Percentiles rank a stretch among this genome's conserved stretches.
Conservation (phyloP, 2,113 vertebrate genomes). For the Panurus biarmicus region DNA sequence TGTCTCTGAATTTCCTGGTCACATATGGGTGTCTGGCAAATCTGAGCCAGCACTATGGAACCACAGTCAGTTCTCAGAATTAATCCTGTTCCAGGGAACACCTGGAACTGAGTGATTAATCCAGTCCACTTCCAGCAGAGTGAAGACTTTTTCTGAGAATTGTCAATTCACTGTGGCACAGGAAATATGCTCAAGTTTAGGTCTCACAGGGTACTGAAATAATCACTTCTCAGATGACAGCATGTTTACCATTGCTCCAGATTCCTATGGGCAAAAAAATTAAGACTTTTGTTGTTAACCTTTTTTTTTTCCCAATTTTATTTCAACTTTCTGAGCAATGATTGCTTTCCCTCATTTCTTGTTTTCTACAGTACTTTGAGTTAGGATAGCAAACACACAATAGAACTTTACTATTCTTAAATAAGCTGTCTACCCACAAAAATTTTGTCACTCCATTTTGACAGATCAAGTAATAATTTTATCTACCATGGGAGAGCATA, state of each 20-base stretch:
- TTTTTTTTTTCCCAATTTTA: background rate
- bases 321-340: slow-evolving; percentile 1
- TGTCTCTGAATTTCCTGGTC: background rate
- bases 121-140: background rate
- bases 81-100: background rate
- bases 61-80: background rate
- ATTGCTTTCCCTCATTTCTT: slow-evolving; percentile 9
- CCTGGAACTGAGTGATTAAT: background rate
- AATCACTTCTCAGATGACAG: background rate
- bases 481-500: slow-evolving; percentile 67
- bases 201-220: background rate
- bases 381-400: slow-evolving; percentile 53
- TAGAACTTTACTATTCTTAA: slow-evolving; percentile 61
- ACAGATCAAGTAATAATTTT: slow-evolving; percentile 74
- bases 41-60: background rate
- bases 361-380: slow-evolving; percentile 33
- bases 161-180: background rate
- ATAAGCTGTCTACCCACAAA: slow-evolving; percentile 63
- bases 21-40: background rate
- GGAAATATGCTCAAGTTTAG: background rate
- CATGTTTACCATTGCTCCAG: background rate
- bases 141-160: background rate
- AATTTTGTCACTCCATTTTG: slow-evolving; percentile 67
- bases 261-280: background rate
- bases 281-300: background rate